phyloP scores from a whole-genome alignment of 2,113 vertebrate species.

The Podarcis raffonei region DNA sequence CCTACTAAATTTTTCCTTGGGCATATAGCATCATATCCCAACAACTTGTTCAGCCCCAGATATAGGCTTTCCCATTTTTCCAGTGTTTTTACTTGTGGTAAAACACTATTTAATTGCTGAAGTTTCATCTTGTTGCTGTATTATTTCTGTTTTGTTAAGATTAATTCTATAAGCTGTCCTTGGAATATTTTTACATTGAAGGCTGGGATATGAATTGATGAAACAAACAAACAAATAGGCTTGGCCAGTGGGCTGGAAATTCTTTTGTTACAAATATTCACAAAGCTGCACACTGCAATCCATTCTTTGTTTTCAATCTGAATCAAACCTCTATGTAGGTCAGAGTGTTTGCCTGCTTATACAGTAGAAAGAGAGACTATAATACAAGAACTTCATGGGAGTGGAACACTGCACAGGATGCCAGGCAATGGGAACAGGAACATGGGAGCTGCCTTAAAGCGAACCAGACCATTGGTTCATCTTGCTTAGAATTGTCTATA shows the following conservation, averaged over 20 bases:
- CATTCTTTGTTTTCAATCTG: not conserved
- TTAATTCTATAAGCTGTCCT: no score
- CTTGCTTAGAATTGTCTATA: no score
- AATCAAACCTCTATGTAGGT: not conserved
- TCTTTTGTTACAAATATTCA: not conserved
- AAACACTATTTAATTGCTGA: no score
- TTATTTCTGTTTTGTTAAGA: no score
- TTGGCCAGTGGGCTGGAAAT: not conserved
- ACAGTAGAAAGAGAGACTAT: not conserved
- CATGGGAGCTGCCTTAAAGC: no score
- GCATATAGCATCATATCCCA: conserved; percentile 88
- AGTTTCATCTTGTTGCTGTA: no score
- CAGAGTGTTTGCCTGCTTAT: not conserved
- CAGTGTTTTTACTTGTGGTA: no score
- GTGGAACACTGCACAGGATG: not conserved
- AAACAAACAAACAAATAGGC: no score
- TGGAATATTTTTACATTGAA: no score
- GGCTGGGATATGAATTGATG: no score
- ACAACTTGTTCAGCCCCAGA: conserved; percentile 63
- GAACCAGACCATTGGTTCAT: no score
- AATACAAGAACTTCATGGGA: not conserved
- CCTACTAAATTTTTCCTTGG: conserved; percentile 87
- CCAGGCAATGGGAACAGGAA: not conserved
- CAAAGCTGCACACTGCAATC: not conserved
- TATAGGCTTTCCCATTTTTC: no score